Evolutionary conservation across 2,888 invertebrate genomes (phyloP), one percentile per base, ranked within the genome.

Genomic region (Scaptomyza cyrtandrae): DNA sequence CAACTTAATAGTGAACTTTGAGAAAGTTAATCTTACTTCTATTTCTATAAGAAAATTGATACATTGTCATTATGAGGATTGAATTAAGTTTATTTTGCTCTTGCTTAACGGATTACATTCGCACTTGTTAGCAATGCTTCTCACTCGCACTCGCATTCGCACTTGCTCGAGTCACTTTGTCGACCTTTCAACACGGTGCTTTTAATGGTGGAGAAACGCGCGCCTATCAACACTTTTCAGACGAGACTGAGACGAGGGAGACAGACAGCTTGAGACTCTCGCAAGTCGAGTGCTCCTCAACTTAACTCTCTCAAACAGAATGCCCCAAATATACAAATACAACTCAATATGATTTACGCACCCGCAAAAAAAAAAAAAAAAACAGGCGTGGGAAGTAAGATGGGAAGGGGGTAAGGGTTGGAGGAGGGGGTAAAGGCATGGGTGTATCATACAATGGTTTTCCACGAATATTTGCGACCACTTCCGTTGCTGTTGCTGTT

Each of bases 401-500:
- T 5, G 2, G 16, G 1, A 24, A 24, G 24, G 24, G 24, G 24
- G 24, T 24, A 24, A 24, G 24, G 24, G 24, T 1, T 24, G 24
- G 3, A 3, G 24, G 1, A 24, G 3, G 24, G 24, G 3, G 24
- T 24, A 24, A 24, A 1, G 24, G 24, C 5, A 24, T 4, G 43
- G 1, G 31, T 41, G 56, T 41, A 45, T 7, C 24, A 29, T 13
- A 56, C 55, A 62, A 80, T 72, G 85, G 78, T 62, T 82, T 82
- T 87, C 85, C 88, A 80, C 75, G 88, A 80, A 81, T 53, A 53
- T 72, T 75, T 75, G 29, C 61, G 80, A 79, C 80, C 76, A 77
- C 71, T 77, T 77, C 77, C 77, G 81, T 75, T 72, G 19, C 19
- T 2, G 19, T 24, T 24, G 24, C 2, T 58, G 55, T 24, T 24